These are phyloP conservation scores for Salvelinus namaycush DNA, from an alignment of 2,113 vertebrate species.

Conservation along the genomic window DNA sequence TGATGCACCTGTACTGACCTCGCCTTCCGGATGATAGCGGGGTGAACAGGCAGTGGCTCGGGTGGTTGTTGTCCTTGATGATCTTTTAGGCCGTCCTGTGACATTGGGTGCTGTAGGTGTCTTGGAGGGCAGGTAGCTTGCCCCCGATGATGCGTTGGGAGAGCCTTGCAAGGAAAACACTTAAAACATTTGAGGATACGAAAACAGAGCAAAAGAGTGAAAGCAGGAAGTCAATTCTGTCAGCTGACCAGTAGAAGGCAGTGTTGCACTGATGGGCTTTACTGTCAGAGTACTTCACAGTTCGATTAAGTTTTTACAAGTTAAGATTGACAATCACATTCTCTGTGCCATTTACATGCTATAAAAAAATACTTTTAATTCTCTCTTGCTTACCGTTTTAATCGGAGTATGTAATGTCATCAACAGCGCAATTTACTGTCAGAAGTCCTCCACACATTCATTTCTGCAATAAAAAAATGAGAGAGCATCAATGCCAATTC, in stretches of 20 bases:
- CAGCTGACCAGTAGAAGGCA: conserved; percentile 57
- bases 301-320: not conserved
- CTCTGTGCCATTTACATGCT: not conserved
- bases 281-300: not conserved
- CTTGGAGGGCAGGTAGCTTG: too few relatives aligned
- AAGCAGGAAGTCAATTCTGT: not conserved
- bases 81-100: too few relatives aligned
- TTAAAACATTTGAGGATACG: not conserved
- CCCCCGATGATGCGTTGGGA: too few relatives aligned
- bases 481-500: not conserved
- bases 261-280: conserved; percentile 41
- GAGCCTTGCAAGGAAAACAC: not conserved
- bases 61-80: too few relatives aligned
- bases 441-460: not conserved
- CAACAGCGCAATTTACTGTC: too few relatives aligned
- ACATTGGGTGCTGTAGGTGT: too few relatives aligned
- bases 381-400: not conserved
- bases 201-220: not conserved
- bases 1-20: too few relatives aligned
- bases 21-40: too few relatives aligned
- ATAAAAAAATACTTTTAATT: not conserved
- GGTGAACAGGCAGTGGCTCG: too few relatives aligned
- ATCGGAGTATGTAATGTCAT: not conserved
- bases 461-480: not conserved
- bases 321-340: not conserved